phyloP scores from a whole-genome alignment of 2,888 invertebrate genomes.

The Euclidia mi region DNA sequence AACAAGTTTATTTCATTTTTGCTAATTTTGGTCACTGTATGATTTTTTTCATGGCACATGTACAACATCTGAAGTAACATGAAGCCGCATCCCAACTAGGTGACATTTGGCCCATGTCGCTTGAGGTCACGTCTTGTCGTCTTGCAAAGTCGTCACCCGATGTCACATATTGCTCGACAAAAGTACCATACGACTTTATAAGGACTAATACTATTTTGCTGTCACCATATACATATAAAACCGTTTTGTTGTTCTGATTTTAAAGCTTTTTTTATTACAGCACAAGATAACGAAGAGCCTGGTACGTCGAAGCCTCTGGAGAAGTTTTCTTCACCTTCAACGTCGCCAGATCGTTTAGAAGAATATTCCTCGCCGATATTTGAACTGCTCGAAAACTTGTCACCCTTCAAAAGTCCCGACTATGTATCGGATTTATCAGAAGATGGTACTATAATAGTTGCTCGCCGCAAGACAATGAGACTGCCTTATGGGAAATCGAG shows the following conservation, averaged over 20 bases:
- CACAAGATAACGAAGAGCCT: constrained; percentile 18
- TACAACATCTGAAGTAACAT: constrained; percentile 15
- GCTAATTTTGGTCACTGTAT: not conserved
- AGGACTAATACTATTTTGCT: constrained; percentile 12
- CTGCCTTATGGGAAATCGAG: constrained; percentile 20
- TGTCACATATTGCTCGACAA: constrained; percentile 16
- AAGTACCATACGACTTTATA: constrained; percentile 15
- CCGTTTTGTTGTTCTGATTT: constrained; percentile 17
- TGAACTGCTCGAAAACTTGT: constrained; percentile 25
- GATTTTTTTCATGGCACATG: constrained; percentile 5
- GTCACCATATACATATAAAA: constrained; percentile 17
- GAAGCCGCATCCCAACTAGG: constrained; percentile 19
- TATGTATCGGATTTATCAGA: constrained; percentile 20
- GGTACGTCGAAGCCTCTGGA: constrained; percentile 21
- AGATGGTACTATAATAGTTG: constrained; percentile 18
- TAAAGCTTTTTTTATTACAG: constrained; percentile 23
- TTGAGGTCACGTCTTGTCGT: constrained; percentile 10
- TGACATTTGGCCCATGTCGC: constrained; percentile 20
- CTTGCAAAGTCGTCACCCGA: constrained; percentile 13
- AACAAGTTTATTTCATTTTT: too few species aligned
- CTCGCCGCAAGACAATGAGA: constrained; percentile 23
- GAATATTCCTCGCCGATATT: constrained; percentile 25
- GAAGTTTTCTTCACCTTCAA: constrained; percentile 22
- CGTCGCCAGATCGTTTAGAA: constrained; percentile 27
- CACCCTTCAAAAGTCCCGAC: constrained; percentile 18